Evolutionary conservation across 2,797 vertebrate genomes (phyloP).

Genomic region (Sebastolobus alascanus): DNA sequence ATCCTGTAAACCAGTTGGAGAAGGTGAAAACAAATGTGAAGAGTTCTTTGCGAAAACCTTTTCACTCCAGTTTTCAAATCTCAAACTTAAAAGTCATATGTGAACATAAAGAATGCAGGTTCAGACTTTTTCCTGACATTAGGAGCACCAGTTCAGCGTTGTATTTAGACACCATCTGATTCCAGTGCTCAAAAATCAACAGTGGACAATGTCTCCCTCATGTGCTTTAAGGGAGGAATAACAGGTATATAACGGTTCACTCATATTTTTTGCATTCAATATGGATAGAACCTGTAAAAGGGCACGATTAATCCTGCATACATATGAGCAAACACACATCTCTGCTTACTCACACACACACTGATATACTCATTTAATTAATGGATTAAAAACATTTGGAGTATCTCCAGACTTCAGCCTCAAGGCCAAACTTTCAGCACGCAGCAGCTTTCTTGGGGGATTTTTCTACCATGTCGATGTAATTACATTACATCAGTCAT

Average conservation of each 20-base stretch:
- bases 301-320: background rate
- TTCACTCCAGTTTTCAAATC: background rate
- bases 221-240: constrained; percentile 26
- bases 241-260: background rate
- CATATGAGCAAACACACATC: constrained; percentile 4
- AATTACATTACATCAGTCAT: constrained; percentile 41
- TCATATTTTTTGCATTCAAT: background rate
- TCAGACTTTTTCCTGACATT: too few species aligned
- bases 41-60: background rate
- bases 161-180: too few species aligned
- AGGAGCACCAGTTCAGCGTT: background rate
- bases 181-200: background rate
- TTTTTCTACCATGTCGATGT: constrained; percentile 9
- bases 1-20: constrained; percentile 6
- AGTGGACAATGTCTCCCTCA: constrained; percentile 51
- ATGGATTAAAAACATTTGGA: constrained; percentile 36
- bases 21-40: constrained; percentile 2
- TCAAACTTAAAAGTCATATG: background rate
- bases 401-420: constrained; percentile 16
- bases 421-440: constrained; percentile 20
- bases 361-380: background rate
- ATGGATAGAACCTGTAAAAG: background rate
- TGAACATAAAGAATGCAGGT: background rate
- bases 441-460: constrained; percentile 16
- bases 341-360: background rate